Conservation (phyloP, 2,797 vertebrate species). For the Spondyliosoma cantharus region DNA sequence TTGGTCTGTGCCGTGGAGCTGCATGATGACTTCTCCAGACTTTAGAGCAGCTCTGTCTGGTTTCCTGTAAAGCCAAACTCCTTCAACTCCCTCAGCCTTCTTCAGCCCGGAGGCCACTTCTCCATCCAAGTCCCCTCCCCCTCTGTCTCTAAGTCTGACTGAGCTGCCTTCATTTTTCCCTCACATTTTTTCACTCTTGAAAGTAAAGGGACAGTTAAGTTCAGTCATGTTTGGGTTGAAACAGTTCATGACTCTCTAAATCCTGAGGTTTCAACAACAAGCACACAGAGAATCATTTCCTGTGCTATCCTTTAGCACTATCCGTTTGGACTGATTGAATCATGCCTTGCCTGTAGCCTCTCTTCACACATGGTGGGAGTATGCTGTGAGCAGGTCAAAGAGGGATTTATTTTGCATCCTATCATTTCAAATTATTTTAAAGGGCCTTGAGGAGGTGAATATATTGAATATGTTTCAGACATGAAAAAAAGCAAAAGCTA, state of each 20-base stretch:
- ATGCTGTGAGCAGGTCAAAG: background rate
- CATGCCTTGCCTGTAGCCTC: background rate
- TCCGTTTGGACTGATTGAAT: background rate
- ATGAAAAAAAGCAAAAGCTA: background rate
- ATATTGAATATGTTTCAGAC: background rate
- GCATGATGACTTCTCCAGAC: conserved; percentile 80
- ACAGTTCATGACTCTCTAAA: background rate
- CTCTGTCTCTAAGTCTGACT: background rate
- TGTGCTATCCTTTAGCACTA: background rate
- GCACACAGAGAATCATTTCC: background rate
- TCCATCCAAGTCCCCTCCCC: conserved; percentile 14
- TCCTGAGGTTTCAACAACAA: background rate
- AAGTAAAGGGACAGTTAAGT: background rate
- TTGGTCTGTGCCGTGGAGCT: conserved; percentile 20
- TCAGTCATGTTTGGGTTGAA: background rate
- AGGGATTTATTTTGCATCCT: background rate
- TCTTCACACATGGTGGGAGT: background rate
- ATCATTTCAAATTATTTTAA: background rate
- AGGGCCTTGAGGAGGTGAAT: background rate
- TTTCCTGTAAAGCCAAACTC: conserved; percentile 71
- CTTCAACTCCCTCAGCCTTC: conserved; percentile 52
- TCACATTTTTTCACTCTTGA: background rate
- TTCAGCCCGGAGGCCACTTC: conserved; percentile 32
- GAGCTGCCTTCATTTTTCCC: background rate
- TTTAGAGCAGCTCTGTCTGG: conserved; percentile 59